phyloP scores from a whole-genome alignment of 2,888 invertebrate genomes.

The Thelaira solivaga region DNA sequence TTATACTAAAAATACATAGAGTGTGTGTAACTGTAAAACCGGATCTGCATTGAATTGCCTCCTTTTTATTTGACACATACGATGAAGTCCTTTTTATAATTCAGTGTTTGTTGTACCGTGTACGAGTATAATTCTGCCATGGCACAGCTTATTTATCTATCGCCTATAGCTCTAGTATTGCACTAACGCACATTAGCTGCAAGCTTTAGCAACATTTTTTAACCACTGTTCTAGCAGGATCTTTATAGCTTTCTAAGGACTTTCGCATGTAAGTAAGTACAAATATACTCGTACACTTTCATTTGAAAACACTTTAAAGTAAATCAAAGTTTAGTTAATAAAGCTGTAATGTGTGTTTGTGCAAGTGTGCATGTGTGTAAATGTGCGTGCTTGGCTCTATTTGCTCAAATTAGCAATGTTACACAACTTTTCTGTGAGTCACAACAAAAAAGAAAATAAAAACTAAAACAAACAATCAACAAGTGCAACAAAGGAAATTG shows the following conservation, averaged over 20 bases:
- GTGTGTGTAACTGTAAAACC: too few relatives aligned
- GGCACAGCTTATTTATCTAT: too few relatives aligned
- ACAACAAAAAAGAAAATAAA: background rate
- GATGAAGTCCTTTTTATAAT: too few relatives aligned
- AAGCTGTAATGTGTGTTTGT: background rate
- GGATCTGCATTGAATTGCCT: too few relatives aligned
- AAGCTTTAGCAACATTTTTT: too few relatives aligned
- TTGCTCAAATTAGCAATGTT: slow-evolving; percentile 14
- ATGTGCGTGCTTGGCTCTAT: background rate
- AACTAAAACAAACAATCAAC: background rate
- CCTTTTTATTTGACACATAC: too few relatives aligned
- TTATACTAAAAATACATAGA: too few relatives aligned
- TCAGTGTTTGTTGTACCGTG: too few relatives aligned
- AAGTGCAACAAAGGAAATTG: slow-evolving; percentile 31
- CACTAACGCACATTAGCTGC: too few relatives aligned
- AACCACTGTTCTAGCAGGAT: too few relatives aligned
- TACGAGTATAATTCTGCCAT: too few relatives aligned
- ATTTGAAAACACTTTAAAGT: slow-evolving; percentile 15
- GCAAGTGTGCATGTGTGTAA: background rate
- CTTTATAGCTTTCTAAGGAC: background rate
- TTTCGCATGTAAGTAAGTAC: background rate
- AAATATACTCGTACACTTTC: background rate
- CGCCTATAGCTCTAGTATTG: too few relatives aligned
- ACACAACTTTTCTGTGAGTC: slow-evolving; percentile 20
- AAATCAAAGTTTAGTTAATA: slow-evolving; percentile 36